Evolutionary conservation across 2,113 vertebrate species (phyloP), one percentile per base, ranked within the genome.

Genomic region (Tapirus terrestris): DNA sequence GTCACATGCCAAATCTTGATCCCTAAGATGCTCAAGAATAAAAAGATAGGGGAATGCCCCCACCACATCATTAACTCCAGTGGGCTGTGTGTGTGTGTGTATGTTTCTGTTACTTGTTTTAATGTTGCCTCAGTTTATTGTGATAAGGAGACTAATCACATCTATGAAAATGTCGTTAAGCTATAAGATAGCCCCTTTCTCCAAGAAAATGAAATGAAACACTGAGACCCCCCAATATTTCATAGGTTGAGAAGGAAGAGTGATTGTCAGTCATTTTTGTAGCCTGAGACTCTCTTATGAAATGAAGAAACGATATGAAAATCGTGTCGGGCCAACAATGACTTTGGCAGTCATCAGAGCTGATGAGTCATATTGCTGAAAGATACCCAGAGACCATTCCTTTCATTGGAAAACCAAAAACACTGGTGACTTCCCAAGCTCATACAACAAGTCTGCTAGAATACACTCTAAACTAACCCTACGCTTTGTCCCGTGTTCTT

Each of bases 231-330:
- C 14, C 45, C 23, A 58, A 1, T 9, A 31, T n/a, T 39, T 33
- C 31, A 73, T 7, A 79, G 61, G 6, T 23, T 51, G 51, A 63
- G 45, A 76, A 48, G n/a, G 5, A 25, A 91, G 56, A 48, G 31
- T 2, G 4, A 63, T 33, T 8, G 5, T 2, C 65, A 48, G 5
- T 60, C 72, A 61, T 82, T 77, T 82, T 16, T 89, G 27, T 17
- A 18, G 39, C 10, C 27, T 12, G 10, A 68, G 27, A 83, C 18
- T 58, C 29, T 18, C 12, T 60, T 53, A 61, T 56, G 27, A 81
- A 91, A 79, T 45, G 27, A 88, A 89, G 43, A 75, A 72, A 43
- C 56, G 36, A 27, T 31, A 21, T 16, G 61, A 91, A 92, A 81
- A 39, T 20, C 4, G 7, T 31, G 4, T 10, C 33, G 43, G n/a